Percentiles rank a stretch among this genome's conserved stretches.
phyloP scores from a whole-genome alignment of 1,140 invertebrate species.

The Gonatopus flavifemur region DNA sequence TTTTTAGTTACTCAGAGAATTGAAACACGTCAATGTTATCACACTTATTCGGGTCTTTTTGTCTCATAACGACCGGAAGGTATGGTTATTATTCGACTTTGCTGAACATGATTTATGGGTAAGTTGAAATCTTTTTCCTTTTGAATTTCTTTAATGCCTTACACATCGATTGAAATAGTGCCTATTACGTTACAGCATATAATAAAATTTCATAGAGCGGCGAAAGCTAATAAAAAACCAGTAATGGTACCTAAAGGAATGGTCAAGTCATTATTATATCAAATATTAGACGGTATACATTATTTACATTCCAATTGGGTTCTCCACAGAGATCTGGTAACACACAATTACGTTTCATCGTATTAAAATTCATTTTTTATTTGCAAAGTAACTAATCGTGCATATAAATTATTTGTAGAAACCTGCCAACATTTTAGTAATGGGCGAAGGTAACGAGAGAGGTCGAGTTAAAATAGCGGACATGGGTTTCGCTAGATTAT shows the following conservation, averaged over 20 bases:
- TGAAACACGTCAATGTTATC: conserved; percentile 98
- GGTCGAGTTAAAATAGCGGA: conserved; percentile 99
- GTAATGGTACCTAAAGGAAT: conserved; percentile 95
- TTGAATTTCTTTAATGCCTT: neutral
- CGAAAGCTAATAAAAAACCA: conserved; percentile 97
- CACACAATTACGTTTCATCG: neutral
- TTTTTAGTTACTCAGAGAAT: conserved; percentile 87
- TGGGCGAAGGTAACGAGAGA: conserved; percentile 97
- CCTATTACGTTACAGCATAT: conserved; percentile 75
- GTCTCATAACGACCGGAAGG: conserved; percentile 95
- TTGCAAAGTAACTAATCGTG: conserved; percentile 5
- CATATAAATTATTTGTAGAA: conserved; percentile 66
- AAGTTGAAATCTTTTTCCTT: conserved; percentile 16
- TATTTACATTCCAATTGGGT: conserved; percentile 99
- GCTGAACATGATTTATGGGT: conserved; percentile 99
- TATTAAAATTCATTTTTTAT: neutral
- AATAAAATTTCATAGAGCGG: conserved; percentile 98
- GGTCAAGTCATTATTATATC: conserved; percentile 98
- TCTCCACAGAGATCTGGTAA: conserved; percentile 94
- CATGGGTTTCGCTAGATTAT: conserved; percentile 99
- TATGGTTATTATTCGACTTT: conserved; percentile 98
- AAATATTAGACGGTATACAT: conserved; percentile 99
- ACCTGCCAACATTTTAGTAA: conserved; percentile 99
- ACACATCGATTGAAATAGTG: neutral
- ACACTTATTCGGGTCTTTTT: conserved; percentile 96